Evolutionary conservation across 2,113 vertebrate species (phyloP), one percentile per base, ranked within the genome.

Genomic region (Corvus hawaiiensis): DNA sequence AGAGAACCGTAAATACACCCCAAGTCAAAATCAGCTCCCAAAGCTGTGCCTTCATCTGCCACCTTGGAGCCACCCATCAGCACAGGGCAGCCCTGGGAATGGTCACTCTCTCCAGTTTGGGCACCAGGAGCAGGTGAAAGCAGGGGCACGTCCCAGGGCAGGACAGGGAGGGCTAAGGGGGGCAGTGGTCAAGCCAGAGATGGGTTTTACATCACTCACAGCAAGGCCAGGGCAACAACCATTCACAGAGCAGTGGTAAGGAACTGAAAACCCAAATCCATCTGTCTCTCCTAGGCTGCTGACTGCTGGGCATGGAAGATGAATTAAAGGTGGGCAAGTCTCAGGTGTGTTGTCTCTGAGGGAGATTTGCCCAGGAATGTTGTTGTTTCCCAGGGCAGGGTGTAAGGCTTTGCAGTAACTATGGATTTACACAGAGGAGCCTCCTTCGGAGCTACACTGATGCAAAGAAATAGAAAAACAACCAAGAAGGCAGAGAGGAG

Each of bases 71-170:
- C 41, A 71, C n/a, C 8, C 32, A 8, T 14, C 32, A 48, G 39
- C 7, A 4, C 20, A 56, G 44, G 16, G 49, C 39, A 56, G 20
- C 32, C 33, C 55, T 33, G 56, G 12, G 22, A 41, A 4, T 3
- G 41, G 51, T 71, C 27, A 32, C 8, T 26, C 7, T 43, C 3
- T 5, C 10, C 1, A 4, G 0, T 15, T 26, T 3, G 2, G 59
- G 22, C 10, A 18, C 26, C 32, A 8, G 52, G 21, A 35, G 19
- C 3, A 1, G 32, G 7, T 30, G 37, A n/a, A 32, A 80, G 35
- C 39, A 48, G 43, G 27, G 32, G 2, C 13, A 52, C 0, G 0
- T 20, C 32, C 10, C 1, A 3, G 10, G 28, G 13, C 10, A 6
- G 22, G 5, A 2, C 35, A 63, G 39, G 28, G 21, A 64, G 26